Evolutionary conservation across 2,797 vertebrate genomes (phyloP).

Genomic region (Neostethus bicornis): DNA sequence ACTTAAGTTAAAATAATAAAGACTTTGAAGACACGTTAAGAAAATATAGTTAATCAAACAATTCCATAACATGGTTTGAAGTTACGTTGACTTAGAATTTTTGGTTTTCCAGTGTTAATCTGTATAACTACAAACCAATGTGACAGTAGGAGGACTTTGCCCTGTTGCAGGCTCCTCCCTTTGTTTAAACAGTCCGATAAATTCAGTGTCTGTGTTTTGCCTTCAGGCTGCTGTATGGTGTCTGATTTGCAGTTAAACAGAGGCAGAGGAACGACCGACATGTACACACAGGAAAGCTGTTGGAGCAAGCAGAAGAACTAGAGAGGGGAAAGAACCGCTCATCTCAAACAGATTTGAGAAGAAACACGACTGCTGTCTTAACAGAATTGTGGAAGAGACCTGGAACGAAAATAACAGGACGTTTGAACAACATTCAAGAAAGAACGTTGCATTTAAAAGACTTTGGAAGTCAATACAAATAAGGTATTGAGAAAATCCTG

Average conservation of each 20-base stretch:
- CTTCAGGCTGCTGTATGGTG: conserved; percentile 11
- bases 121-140: conserved; percentile 16
- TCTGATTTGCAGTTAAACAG: conserved; percentile 14
- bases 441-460: conserved; percentile 3
- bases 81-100: no score
- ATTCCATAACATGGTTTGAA: background rate
- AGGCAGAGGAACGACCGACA: conserved; percentile 14
- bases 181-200: conserved; percentile 18
- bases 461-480: conserved; percentile 31
- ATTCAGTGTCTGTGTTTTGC: conserved; percentile 33
- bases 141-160: conserved; percentile 53
- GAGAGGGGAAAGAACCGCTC: conserved; percentile 11
- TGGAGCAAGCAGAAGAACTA: conserved; percentile 32
- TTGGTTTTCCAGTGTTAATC: background rate
- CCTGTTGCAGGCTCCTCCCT: conserved; percentile 49
- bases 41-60: background rate
- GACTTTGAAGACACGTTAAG: background rate
- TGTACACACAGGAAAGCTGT: background rate
- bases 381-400: conserved; percentile 9
- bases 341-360: conserved; percentile 17
- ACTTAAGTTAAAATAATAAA: background rate
- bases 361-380: conserved; percentile 31
- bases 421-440: background rate
- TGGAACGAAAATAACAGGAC: conserved; percentile 23
- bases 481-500: conserved; percentile 31